phyloP scores from a whole-genome alignment of 2,888 invertebrate genomes.

The Carterocephalus palaemon region DNA sequence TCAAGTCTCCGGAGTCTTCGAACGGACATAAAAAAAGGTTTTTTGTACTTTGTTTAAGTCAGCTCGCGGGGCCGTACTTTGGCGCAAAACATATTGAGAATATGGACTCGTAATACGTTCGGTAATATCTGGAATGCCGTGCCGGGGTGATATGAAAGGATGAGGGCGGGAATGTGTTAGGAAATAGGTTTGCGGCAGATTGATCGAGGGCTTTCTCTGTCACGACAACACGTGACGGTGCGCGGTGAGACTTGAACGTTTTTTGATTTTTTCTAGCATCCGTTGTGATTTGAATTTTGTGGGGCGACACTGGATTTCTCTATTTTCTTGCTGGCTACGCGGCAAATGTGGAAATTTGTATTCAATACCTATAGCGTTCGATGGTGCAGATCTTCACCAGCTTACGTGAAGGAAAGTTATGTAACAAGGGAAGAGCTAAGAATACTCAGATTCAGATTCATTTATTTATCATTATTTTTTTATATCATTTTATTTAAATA shows the following conservation, averaged over 20 bases:
- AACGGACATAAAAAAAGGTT: conserved; percentile 15
- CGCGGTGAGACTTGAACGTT: conserved; percentile 50
- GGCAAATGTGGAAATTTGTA: no score
- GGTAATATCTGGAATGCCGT: conserved; percentile 54
- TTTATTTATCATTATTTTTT: no score
- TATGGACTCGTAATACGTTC: conserved; percentile 48
- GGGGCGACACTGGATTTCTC: conserved; percentile 45
- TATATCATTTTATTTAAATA: no score
- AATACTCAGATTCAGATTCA: no score
- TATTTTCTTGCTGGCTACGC: conserved; percentile 21
- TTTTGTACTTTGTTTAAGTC: conserved; percentile 13
- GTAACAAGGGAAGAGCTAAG: no score
- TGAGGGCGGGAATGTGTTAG: conserved; percentile 50
- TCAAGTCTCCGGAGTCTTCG: conserved; percentile 10
- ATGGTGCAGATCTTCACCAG: no score
- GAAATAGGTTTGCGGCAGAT: conserved; percentile 56
- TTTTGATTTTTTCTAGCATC: conserved; percentile 51
- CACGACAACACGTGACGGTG: conserved; percentile 53
- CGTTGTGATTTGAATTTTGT: conserved; percentile 45
- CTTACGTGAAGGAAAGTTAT: no score
- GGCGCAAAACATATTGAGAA: conserved; percentile 34
- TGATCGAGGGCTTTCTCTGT: conserved; percentile 69
- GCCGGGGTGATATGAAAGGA: conserved; percentile 53
- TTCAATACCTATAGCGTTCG: no score
- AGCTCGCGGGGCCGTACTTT: no score